These are phyloP conservation scores for Nomada ferruginata DNA, from an alignment of 2,888 invertebrate species.

Conservation along the genomic window DNA sequence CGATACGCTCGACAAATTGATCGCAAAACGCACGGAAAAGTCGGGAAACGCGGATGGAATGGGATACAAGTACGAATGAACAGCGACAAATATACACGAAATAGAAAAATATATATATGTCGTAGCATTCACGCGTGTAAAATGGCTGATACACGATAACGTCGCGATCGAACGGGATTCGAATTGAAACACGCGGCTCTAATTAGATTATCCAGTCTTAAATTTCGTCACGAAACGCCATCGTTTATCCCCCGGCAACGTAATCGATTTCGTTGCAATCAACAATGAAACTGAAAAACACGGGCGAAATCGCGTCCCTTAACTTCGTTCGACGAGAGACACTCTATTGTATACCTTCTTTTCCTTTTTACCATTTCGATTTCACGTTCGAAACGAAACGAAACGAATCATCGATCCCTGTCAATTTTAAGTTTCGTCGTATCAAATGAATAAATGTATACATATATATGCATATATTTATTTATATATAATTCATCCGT, in stretches of 20 bases:
- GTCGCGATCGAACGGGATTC: slow-evolving; percentile 41
- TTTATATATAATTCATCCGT: not conserved
- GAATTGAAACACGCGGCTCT: slow-evolving; percentile 44
- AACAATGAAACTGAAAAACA: slow-evolving; percentile 49
- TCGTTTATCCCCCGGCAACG: slow-evolving; percentile 23
- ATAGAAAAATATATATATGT: slow-evolving; percentile 62
- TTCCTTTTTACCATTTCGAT: not conserved
- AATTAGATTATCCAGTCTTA: slow-evolving; percentile 65
- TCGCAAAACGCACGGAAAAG: slow-evolving; percentile 9
- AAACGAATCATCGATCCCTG: slow-evolving; percentile 6
- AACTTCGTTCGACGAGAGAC: slow-evolving; percentile 10
- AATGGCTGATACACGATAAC: slow-evolving; percentile 62
- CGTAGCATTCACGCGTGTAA: slow-evolving; percentile 55
- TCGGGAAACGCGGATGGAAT: slow-evolving; percentile 47
- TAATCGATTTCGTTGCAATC: slow-evolving; percentile 46
- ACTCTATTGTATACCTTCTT: not conserved
- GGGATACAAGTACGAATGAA: slow-evolving; percentile 47
- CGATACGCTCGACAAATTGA: slow-evolving; percentile 19
- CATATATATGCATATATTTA: too few relatives aligned
- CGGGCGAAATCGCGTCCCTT: slow-evolving; percentile 22
- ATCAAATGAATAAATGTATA: slow-evolving; percentile 26
- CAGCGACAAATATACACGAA: slow-evolving; percentile 50
- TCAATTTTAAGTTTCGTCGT: slow-evolving; percentile 27
- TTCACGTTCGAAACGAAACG: slow-evolving; percentile 18
- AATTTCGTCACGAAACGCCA: slow-evolving; percentile 49